Conservation (phyloP, 2,113 vertebrate species). For the Catharus bicknelli region DNA sequence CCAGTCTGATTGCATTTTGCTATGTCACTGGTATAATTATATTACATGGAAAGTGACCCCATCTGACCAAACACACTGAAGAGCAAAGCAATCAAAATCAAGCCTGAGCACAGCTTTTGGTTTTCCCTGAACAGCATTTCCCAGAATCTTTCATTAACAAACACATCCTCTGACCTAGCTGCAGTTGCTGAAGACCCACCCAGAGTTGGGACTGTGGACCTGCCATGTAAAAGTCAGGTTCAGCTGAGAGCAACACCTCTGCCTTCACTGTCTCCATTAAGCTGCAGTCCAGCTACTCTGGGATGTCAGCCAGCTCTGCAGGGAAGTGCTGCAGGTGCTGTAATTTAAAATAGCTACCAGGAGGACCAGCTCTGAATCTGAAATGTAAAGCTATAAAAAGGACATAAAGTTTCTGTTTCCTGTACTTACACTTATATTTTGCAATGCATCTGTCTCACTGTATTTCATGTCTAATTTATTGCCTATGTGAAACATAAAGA, state of each 20-base stretch:
- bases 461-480: neutral
- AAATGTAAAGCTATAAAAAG: conserved; percentile 19
- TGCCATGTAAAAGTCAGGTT: neutral
- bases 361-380: conserved; percentile 17
- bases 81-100: conserved; percentile 30
- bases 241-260: neutral
- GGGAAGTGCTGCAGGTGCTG: conserved; percentile 4
- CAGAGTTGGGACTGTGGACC: neutral
- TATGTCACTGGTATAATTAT: neutral
- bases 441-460: neutral
- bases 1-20: neutral
- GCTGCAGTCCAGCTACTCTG: conserved; percentile 5
- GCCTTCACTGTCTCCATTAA: neutral
- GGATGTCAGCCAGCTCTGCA: conserved; percentile 40
- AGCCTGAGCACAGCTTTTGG: neutral
- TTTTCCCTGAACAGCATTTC: neutral
- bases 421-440: neutral
- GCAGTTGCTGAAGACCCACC: neutral
- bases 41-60: neutral
- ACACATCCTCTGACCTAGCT: neutral
- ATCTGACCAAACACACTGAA: neutral
- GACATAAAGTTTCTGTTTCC: conserved; percentile 23
- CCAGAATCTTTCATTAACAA: conserved; percentile 19
- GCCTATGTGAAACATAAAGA: neutral
- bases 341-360: conserved; percentile 37